Evolutionary conservation across 2,888 invertebrate genomes (phyloP).

Genomic region (Clusia tigrina): DNA sequence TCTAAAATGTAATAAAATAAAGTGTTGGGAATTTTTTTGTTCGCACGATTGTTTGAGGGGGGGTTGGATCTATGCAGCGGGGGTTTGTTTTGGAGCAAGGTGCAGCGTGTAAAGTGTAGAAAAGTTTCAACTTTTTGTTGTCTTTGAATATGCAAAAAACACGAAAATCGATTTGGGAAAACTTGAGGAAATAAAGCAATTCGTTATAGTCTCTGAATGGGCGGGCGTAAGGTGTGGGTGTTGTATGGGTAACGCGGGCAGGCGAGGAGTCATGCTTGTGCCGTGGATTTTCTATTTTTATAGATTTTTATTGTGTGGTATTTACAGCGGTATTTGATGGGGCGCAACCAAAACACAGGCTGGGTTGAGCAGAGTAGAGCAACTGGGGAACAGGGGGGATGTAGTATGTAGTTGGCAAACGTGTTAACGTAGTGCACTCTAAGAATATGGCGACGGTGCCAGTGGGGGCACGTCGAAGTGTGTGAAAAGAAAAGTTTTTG

Average conservation of each 20-base stretch:
- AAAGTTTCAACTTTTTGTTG: not conserved
- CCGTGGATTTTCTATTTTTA: conserved; percentile 23
- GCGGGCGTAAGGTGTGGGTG: not conserved
- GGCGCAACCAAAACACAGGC: too few species aligned
- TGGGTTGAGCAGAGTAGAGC: not conserved
- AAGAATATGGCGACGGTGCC: too few species aligned
- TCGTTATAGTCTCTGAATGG: conserved; percentile 31
- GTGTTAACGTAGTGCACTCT: not conserved
- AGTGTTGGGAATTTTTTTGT: conserved; percentile 48
- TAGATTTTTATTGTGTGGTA: conserved; percentile 48
- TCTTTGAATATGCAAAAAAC: conserved; percentile 25
- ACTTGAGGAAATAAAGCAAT: conserved; percentile 44
- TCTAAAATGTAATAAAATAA: conserved; percentile 55
- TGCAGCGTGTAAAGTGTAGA: not conserved
- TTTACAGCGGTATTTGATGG: conserved; percentile 41
- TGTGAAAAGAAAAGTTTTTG: not conserved
- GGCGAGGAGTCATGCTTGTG: not conserved
- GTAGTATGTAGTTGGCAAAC: not conserved
- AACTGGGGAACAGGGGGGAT: not conserved
- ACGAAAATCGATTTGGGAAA: conserved; percentile 46
- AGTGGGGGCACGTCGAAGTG: too few species aligned
- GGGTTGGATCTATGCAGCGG: not conserved
- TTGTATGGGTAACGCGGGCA: not conserved
- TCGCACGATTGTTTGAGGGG: conserved; percentile 24
- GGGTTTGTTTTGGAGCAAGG: conserved; percentile 10